Percentiles rank a stretch among this genome's conserved stretches.
phyloP scores from a whole-genome alignment of 2,113 vertebrate species.

The Danionella cerebrum region DNA sequence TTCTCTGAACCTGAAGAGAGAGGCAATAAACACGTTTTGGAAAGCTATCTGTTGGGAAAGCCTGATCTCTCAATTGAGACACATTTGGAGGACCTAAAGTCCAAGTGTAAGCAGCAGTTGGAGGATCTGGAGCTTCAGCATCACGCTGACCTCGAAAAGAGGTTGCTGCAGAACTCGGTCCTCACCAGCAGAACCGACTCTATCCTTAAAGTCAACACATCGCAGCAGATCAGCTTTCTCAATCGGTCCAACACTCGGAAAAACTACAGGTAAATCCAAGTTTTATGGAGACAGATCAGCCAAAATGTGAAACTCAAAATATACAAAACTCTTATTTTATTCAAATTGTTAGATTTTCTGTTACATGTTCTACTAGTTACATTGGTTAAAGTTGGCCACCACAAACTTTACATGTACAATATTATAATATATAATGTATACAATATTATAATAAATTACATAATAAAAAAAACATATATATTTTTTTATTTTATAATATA shows the following conservation, averaged over 20 bases:
- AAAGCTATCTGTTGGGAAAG: slow-evolving; percentile 35
- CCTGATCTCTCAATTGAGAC: slow-evolving; percentile 49
- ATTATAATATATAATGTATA: too few relatives aligned
- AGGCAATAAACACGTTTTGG: slow-evolving; percentile 36
- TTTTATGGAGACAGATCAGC: slow-evolving; percentile 1
- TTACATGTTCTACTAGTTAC: too few relatives aligned
- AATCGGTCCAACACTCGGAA: slow-evolving; percentile 28
- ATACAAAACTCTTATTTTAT: too few relatives aligned
- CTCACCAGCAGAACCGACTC: slow-evolving; percentile 21
- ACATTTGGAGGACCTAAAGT: slow-evolving; percentile 51
- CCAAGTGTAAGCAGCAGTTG: slow-evolving; percentile 52
- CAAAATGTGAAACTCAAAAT: neutral
- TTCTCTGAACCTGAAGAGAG: slow-evolving; percentile 44
- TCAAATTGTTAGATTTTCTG: too few relatives aligned
- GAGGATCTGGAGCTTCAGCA: slow-evolving; percentile 51
- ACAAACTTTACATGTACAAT: too few relatives aligned
- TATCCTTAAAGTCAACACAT: slow-evolving; percentile 40
- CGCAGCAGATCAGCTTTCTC: slow-evolving; percentile 47
- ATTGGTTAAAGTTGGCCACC: too few relatives aligned
- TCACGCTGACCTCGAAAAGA: slow-evolving; percentile 52
- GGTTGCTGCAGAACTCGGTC: slow-evolving; percentile 50
- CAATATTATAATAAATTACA: too few relatives aligned
- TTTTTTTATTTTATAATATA: too few relatives aligned
- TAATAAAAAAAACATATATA: too few relatives aligned
- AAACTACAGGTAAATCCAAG: neutral